Percentiles rank a stretch among this genome's conserved stretches.
phyloP scores from a whole-genome alignment of 2,888 invertebrate genomes.

The Pristionchus exspectatus region DNA sequence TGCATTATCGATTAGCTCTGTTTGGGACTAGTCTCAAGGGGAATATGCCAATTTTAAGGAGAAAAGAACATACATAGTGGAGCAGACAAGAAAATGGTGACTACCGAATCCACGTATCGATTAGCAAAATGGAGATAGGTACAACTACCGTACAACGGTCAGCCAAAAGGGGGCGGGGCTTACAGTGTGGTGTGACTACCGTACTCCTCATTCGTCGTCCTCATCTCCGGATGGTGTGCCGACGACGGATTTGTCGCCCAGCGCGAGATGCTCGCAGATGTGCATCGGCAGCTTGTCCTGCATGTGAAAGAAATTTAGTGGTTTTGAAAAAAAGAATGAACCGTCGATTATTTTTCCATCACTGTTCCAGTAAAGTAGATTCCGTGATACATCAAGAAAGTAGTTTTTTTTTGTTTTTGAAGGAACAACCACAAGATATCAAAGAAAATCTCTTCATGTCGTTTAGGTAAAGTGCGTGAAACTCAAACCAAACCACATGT shows the following conservation, averaged over 20 bases:
- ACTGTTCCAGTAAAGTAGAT: background rate
- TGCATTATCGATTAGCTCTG: background rate
- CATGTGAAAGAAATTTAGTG: background rate
- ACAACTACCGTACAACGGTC: background rate
- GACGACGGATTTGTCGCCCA: constrained; percentile 49
- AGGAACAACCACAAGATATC: background rate
- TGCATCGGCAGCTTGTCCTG: constrained; percentile 71
- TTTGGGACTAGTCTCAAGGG: too few relatives aligned
- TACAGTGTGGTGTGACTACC: constrained; percentile 20
- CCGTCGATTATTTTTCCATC: background rate
- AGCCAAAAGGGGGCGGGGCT: background rate
- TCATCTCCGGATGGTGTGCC: constrained; percentile 49
- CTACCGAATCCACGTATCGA: background rate
- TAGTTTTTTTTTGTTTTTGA: background rate
- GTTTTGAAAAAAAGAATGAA: too few relatives aligned
- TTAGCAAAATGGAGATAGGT: background rate
- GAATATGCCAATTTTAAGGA: too few relatives aligned
- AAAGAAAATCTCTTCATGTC: too few relatives aligned
- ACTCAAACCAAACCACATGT: background rate
- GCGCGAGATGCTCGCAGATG: constrained; percentile 63
- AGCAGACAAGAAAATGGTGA: background rate
- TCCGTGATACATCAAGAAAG: background rate
- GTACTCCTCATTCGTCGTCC: constrained; percentile 6
- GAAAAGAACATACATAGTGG: background rate
- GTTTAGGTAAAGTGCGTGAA: background rate